Conservation (phyloP, 1,140 invertebrate genomes). For the Calycopis cecrops region DNA sequence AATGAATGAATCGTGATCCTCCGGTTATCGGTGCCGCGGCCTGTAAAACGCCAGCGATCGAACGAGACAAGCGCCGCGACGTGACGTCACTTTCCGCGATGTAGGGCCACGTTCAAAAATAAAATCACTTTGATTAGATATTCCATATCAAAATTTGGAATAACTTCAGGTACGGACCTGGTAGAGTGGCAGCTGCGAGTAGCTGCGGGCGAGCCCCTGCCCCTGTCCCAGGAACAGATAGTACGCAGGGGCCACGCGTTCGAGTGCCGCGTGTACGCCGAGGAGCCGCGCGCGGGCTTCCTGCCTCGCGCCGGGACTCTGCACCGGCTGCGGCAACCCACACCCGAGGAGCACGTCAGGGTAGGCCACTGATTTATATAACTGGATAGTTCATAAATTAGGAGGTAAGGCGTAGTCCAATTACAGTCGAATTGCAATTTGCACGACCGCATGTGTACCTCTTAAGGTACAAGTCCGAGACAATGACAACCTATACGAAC, state of each 20-base stretch:
- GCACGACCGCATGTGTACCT: too few species aligned
- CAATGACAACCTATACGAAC: too few species aligned
- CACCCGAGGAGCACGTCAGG: conserved; percentile 77
- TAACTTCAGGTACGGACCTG: conserved; percentile 83
- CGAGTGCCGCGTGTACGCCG: conserved; percentile 97
- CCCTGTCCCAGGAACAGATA: conserved; percentile 87
- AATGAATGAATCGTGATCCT: too few species aligned
- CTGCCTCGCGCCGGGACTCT: conserved; percentile 91
- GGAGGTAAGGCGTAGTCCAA: not conserved
- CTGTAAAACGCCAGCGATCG: too few species aligned
- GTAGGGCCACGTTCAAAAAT: too few species aligned
- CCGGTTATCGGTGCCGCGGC: too few species aligned
- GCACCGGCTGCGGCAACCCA: conserved; percentile 81
- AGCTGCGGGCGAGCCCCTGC: conserved; percentile 90
- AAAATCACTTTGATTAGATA: too few species aligned
- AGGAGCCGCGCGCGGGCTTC: conserved; percentile 88
- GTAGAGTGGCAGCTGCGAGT: conserved; percentile 97
- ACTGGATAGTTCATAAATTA: not conserved
- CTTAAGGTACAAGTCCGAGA: too few species aligned
- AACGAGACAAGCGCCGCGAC: too few species aligned
- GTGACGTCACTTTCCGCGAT: too few species aligned
- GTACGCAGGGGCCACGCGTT: conserved; percentile 88
- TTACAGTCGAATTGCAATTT: too few species aligned
- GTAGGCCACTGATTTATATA: conserved; percentile 30
- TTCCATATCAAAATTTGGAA: not conserved